Evolutionary conservation across 2,888 invertebrate genomes (phyloP), one percentile per base, ranked within the genome.

Genomic region (Junonia oenone): DNA sequence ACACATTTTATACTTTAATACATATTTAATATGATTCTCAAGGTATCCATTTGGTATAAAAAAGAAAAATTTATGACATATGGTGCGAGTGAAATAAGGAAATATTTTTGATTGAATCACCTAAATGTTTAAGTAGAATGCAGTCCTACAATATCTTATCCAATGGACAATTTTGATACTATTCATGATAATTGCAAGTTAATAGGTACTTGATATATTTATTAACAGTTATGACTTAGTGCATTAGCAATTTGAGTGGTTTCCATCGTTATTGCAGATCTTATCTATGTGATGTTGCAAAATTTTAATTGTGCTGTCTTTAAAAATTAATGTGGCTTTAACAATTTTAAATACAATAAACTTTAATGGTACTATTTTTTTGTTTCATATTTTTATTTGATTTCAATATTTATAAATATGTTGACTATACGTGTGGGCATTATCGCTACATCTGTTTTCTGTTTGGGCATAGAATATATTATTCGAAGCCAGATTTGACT

Each of bases 1-100:
- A 46, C 58, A 49, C 53, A 58, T 31, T 35, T 40, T 17, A 35
- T 40, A 11, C 47, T 37, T 45, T 11, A 29, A 50, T 35, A 29
- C 14, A 27, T 19, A 11, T 17, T 4, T 2, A 33, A 33, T n/a
- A 33, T 11, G 2, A 37, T n/a, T 43, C 15, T 49, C 46, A 54
- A 54, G 47, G 22, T 33, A 17, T 19, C 35, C 37, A 9, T 9
- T 6, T 13, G 9, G n/a, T 6, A 8, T 2, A 8, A 29, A 35
- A 17, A 4, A 45, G 4, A 4, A 4, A 27, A 43, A 38, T 14
- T 35, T 35, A 35, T 14, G 6, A 35, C n/a, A n/a, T 9, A 15
- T 15, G 6, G 8, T 37, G 17, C 9, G 11, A 38, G 11, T 4
- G 4, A 15, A 38, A 11, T 17, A 5, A 8, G 15, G 4, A 4